A percentile compares a stretch with the other conserved stretches of the same genome.
Conservation (phyloP, 1,140 invertebrate genomes). For the Zaprionus africanus region DNA sequence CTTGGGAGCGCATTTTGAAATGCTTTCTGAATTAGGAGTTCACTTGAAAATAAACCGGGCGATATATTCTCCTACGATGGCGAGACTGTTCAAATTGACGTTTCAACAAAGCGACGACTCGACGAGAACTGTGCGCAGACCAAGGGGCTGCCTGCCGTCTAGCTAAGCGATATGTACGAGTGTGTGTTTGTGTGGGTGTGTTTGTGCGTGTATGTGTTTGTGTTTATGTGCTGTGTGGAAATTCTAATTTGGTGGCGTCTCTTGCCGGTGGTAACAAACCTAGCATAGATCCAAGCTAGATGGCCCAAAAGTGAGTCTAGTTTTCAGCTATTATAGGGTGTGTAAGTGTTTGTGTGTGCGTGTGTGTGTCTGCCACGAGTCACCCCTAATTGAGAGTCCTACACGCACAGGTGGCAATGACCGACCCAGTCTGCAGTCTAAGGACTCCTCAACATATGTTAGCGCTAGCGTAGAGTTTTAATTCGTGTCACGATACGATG, state of each 20-base stretch:
- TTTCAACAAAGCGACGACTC: conserved; percentile 65
- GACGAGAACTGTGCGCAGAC: conserved; percentile 63
- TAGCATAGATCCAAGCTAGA: conserved; percentile 42
- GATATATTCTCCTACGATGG: not conserved
- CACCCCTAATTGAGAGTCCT: conserved; percentile 47
- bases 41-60: conserved; percentile 1
- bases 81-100: conserved; percentile 49
- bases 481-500: conserved; percentile 23
- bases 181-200: conserved; percentile 17
- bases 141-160: conserved; percentile 32
- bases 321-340: conserved; percentile 29
- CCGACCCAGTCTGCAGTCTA: conserved; percentile 31
- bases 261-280: conserved; percentile 58
- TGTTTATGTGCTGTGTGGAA: conserved; percentile 26
- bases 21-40: conserved; percentile 23
- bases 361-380: conserved; percentile 38
- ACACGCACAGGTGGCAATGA: conserved; percentile 43
- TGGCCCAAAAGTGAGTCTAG: conserved; percentile 40
- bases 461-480: not conserved
- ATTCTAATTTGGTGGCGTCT: conserved; percentile 74
- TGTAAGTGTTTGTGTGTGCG: conserved; percentile 9
- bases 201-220: conserved; percentile 4
- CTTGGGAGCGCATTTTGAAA: conserved; percentile 73
- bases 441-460: conserved; percentile 23
- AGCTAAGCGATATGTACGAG: not conserved